Percentiles rank a stretch among this genome's conserved stretches.
phyloP scores from a whole-genome alignment of 1,140 invertebrate species.

The Zaprionus davidi region DNA sequence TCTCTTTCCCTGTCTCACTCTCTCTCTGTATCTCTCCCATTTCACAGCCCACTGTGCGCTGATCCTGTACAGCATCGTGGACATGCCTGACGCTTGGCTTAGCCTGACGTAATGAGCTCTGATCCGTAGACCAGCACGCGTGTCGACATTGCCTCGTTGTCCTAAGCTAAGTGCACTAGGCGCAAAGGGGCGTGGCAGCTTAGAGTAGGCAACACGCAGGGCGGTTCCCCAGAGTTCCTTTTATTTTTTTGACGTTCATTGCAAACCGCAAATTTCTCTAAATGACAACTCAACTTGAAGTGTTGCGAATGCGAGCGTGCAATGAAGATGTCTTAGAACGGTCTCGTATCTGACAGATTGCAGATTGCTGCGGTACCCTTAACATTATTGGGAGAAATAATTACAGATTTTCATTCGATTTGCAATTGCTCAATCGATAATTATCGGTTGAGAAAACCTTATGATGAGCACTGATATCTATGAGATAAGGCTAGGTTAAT shows the following conservation, averaged over 20 bases:
- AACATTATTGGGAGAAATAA: not conserved
- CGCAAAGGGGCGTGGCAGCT: conserved; percentile 29
- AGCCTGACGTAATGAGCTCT: conserved; percentile 66
- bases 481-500: no score
- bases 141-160: not conserved
- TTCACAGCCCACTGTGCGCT: not conserved
- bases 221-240: not conserved
- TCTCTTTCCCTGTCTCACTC: not conserved
- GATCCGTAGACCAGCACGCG: conserved; percentile 53
- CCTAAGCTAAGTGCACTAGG: conserved; percentile 4
- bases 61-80: conserved; percentile 32
- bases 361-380: not conserved
- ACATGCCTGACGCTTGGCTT: conserved; percentile 65
- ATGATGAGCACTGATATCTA: no score
- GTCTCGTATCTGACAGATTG: not conserved
- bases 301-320: not conserved
- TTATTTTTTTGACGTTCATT: not conserved
- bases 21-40: not conserved
- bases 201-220: not conserved
- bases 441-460: no score
- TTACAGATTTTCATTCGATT: not conserved
- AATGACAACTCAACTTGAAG: not conserved
- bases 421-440: not conserved
- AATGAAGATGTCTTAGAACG: conserved; percentile 8
- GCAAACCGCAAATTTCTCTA: not conserved